Percentiles rank a stretch among this genome's conserved stretches.
These are phyloP conservation scores for Sanderia malayensis DNA, from an alignment of 30 jellyfish, hydroid and myxozoan species.

Conservation along the genomic window DNA sequence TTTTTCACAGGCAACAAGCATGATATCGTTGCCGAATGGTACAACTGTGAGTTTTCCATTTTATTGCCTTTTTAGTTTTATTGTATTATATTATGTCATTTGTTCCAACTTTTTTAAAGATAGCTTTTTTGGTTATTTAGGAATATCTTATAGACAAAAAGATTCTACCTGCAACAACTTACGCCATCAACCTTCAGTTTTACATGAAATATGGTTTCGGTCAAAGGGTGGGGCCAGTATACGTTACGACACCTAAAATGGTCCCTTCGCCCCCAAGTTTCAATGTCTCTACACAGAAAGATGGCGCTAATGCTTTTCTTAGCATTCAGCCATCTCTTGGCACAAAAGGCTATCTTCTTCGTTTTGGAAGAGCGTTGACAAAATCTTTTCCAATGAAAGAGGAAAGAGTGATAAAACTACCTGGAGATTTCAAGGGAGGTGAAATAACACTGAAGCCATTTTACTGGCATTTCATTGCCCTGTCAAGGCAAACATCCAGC, in stretches of 20 bases:
- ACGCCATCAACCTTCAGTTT: background rate
- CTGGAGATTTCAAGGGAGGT: background rate
- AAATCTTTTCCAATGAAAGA: background rate
- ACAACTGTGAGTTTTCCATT: too few species aligned
- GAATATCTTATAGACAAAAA: background rate
- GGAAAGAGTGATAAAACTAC: background rate
- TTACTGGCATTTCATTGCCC: background rate
- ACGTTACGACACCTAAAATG: background rate
- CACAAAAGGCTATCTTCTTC: background rate
- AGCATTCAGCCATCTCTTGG: background rate
- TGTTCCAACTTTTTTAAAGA: too few species aligned
- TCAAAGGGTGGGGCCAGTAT: background rate
- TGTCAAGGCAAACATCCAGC: background rate
- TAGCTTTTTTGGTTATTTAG: too few species aligned
- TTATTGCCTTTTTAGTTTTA: too few species aligned
- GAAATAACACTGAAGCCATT: background rate
- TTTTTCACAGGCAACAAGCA: too few species aligned
- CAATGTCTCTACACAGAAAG: background rate
- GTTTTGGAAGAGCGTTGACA: background rate
- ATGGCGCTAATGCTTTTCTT: background rate
- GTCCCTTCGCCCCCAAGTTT: background rate
- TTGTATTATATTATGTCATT: too few species aligned
- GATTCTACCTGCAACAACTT: background rate
- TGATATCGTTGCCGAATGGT: too few species aligned
- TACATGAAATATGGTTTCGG: background rate